These are phyloP conservation scores for Leptinotarsa undecemlineata DNA, from an alignment of 1,140 invertebrate species.

Conservation along the genomic window DNA sequence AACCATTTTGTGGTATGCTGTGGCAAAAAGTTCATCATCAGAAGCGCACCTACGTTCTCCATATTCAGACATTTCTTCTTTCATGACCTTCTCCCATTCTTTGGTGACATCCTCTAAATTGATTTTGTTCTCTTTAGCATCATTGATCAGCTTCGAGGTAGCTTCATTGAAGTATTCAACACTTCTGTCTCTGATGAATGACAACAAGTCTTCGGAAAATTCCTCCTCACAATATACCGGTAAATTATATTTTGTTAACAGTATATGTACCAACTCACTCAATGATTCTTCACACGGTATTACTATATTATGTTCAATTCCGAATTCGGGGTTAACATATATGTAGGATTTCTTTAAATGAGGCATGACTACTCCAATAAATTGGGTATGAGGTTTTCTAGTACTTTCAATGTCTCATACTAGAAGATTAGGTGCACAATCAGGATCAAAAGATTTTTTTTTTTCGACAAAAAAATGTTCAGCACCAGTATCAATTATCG, in stretches of 20 bases:
- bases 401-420: no score
- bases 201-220: slow-evolving; percentile 48
- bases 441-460: no score
- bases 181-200: slow-evolving; percentile 59
- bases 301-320: slow-evolving; percentile 31
- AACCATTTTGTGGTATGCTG: slow-evolving; percentile 78
- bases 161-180: slow-evolving; percentile 59
- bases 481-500: no score
- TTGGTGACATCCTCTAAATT: slow-evolving; percentile 70
- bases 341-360: slow-evolving; percentile 25
- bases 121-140: slow-evolving; percentile 59
- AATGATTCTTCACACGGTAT: slow-evolving; percentile 54
- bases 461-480: no score
- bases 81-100: slow-evolving; percentile 71
- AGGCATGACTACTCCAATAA: background rate
- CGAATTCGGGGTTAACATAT: slow-evolving; percentile 28
- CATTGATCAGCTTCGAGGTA: slow-evolving; percentile 57
- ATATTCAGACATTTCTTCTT: slow-evolving; percentile 69
- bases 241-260: slow-evolving; percentile 56
- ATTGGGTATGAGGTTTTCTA: no score
- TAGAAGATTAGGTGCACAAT: no score
- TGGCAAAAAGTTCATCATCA: slow-evolving; percentile 79
- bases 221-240: slow-evolving; percentile 56
- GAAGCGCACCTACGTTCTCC: slow-evolving; percentile 71
- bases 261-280: slow-evolving; percentile 54